Conservation (phyloP, 2,888 invertebrate species). For the Hypsopygia costalis region DNA sequence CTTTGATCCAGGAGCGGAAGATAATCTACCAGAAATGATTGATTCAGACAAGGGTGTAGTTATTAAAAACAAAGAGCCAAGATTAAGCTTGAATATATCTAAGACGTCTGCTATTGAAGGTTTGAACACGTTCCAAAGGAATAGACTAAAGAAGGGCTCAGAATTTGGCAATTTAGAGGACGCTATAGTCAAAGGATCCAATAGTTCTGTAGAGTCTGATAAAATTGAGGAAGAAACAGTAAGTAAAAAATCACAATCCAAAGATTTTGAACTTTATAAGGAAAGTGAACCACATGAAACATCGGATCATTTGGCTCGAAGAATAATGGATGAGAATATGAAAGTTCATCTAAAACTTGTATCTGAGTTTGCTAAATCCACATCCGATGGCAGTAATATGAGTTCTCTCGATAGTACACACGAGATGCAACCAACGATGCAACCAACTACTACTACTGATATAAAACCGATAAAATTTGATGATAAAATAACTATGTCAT, state of each 20-base stretch:
- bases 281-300: conserved; percentile 58
- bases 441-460: conserved; percentile 36
- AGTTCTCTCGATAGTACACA: conserved; percentile 64
- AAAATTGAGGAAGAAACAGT: conserved; percentile 43
- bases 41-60: conserved; percentile 55
- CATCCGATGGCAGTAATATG: conserved; percentile 67
- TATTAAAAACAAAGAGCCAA: conserved; percentile 78
- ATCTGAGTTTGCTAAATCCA: conserved; percentile 72
- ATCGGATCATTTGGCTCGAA: conserved; percentile 65
- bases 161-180: conserved; percentile 89
- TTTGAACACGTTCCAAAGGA: conserved; percentile 84
- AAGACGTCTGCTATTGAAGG: conserved; percentile 82
- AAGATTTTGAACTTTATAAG: conserved; percentile 44
- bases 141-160: conserved; percentile 85
- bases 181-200: conserved; percentile 82
- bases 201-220: conserved; percentile 68
- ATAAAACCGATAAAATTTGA: conserved; percentile 54
- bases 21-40: conserved; percentile 65
- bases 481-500: conserved; percentile 65
- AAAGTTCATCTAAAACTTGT: conserved; percentile 73
- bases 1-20: conserved; percentile 63
- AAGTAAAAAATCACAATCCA: conserved; percentile 32
- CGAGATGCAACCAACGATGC: conserved; percentile 39
- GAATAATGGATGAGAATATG: conserved; percentile 73
- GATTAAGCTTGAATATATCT: conserved; percentile 74